Base-by-base conservation (phyloP, 1,140 invertebrate species). In the Leptonema lineaticorne region DNA sequence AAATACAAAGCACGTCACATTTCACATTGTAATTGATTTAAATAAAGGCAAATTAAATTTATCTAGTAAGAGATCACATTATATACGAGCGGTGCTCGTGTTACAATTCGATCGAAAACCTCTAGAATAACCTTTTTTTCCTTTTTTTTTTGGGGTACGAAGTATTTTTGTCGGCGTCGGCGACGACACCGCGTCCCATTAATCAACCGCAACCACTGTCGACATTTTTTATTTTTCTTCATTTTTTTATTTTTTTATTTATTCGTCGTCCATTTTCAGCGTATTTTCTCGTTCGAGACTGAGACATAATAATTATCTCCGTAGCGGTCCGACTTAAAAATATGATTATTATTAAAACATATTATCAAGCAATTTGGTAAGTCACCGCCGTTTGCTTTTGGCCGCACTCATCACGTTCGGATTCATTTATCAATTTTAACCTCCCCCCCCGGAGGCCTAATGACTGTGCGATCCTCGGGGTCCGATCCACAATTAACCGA, bases 291-390 rank as follows among this genome's bases (percentile, higher is more conserved):
- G n/a, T 37, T n/a, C 7, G 7, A n/a, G n/a, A n/a, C n/a, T n/a
- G 45, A 64, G 62, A 64, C 45, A 64, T 50, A 64, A 50, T 50
- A 64, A 64, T 64, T 50, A 64, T 64, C 45, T 16, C 50, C 22
- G n/a, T 33, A 62, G 53, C 27, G 66, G 56, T n/a, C 66, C 53
- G 48, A 41, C 67, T 50, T 56, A 64, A 69, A n/a, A 57, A 69
- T 37, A 64, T 64, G 67, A 69, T 69, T 59, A 69, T 68, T 68
- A 68, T 69, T 69, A 69, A 69, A 69, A 69, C 60, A 64, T 60
- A 69, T 69, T 69, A 69, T 69, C 60, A 69, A 69, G 67, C 29
- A 59, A 64, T 69, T 69, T 45, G 27, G 46, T 63, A 57, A 69
- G 67, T 69, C 67, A 63, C 67, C 67, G 62, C 60, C 67, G 67